Base-by-base conservation (phyloP, 2,113 vertebrate species). In the Sturnira hondurensis region DNA sequence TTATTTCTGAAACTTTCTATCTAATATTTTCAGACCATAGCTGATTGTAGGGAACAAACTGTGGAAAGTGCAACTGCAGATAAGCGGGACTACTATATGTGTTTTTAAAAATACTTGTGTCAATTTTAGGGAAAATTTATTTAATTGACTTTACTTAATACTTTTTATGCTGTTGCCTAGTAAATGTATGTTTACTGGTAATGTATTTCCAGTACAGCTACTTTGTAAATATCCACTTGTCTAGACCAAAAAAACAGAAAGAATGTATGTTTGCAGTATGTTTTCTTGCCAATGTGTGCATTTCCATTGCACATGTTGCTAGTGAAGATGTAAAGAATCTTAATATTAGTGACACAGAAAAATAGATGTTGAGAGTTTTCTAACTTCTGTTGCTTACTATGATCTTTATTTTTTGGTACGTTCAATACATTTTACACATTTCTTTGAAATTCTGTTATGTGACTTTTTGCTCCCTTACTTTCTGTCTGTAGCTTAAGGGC, bases 121-220 rank as follows among this genome's bases (percentile, higher is more conserved):
- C 9, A 70, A 4, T 82, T 95, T 96, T 94, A 93, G 65, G 52
- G 85, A 94, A 45, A 91, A 78, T 78, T 88, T 78, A 41, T 6
- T 0, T 82, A 3, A 50, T 87, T 47, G 45, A 36, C 81, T 90
- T 90, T 77, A 82, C 67, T 91, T 85, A 56, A 28, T 73, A 47
- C 17, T 54, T 52, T 61, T 56, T 92, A 43, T 9, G 0, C 28
- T 81, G 2, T 87, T 97, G 47, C 5, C 45, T 82, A 54, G 7
- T 85, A 78, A 65, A 73, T 38, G 1, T 76, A 13, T 74, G 11
- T 28, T 13, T 71, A 26, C 70, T 9, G 17, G 0, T 68, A 22
- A 73, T 63, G 19, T 24, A 19, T 78, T 80, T 95, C 47, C 26
- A 88, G 22, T 33, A 80, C 3, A 80, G 43, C 85, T 93, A 4